Evolutionary conservation across 2,888 invertebrate genomes (phyloP).

Genomic region (Eupeodes luniger): DNA sequence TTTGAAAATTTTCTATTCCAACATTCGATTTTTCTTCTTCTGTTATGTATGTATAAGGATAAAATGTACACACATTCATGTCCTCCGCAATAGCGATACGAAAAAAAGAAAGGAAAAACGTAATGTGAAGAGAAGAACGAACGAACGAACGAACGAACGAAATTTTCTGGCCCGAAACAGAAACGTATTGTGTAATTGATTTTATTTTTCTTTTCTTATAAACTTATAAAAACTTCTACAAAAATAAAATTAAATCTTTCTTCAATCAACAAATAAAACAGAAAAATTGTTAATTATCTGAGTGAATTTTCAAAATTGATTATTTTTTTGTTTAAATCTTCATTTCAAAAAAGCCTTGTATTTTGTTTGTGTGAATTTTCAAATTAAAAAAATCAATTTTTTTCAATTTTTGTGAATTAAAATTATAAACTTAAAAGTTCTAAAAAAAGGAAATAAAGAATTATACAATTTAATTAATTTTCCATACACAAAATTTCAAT

Average conservation of each 20-base stretch:
- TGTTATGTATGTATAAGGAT: slow-evolving; percentile 75
- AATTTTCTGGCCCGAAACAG: slow-evolving; percentile 53
- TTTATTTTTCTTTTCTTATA: slow-evolving; percentile 7
- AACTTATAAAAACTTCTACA: not conserved
- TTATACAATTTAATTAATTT: slow-evolving; percentile 12
- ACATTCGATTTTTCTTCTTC: slow-evolving; percentile 66
- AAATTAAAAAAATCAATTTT: not conserved
- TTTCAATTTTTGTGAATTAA: not conserved
- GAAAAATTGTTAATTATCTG: too few relatives aligned
- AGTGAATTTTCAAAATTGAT: not conserved
- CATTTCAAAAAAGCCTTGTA: not conserved
- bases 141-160: slow-evolving; percentile 35
- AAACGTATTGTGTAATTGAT: slow-evolving; percentile 73
- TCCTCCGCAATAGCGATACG: slow-evolving; percentile 72
- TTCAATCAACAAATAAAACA: slow-evolving; percentile 1
- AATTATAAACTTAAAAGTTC: not conserved
- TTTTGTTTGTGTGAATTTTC: not conserved
- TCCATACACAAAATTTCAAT: not conserved
- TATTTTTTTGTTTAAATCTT: not conserved
- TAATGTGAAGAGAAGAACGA: slow-evolving; percentile 43
- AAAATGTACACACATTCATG: slow-evolving; percentile 73
- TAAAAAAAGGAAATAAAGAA: not conserved
- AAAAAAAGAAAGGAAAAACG: slow-evolving; percentile 57
- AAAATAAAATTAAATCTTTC: not conserved
- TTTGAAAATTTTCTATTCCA: slow-evolving; percentile 55